phyloP scores from a whole-genome alignment of 1,140 invertebrate species.

The Nymphalis io region DNA sequence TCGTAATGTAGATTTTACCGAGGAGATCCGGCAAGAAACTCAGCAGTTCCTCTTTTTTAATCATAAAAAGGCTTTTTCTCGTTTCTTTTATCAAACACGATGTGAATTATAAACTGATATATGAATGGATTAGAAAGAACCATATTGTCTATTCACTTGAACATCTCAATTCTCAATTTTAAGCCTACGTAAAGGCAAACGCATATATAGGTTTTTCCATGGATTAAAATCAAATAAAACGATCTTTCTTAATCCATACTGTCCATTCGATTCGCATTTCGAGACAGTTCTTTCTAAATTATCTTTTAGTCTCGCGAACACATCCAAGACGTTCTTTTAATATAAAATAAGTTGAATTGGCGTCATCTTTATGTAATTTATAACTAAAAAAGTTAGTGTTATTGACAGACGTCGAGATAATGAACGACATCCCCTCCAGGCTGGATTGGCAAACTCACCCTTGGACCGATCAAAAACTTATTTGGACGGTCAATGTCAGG shows the following conservation, averaged over 20 bases:
- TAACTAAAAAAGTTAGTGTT: constrained; percentile 59
- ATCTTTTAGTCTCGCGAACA: constrained; percentile 8
- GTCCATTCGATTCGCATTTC: constrained; percentile 26
- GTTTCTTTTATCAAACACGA: no score
- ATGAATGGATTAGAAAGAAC: no score
- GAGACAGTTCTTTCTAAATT: constrained; percentile 31
- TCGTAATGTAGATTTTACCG: no score
- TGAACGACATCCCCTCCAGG: constrained; percentile 43
- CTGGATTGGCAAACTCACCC: constrained; percentile 33
- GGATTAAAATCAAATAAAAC: not conserved
- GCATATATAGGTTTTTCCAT: not conserved
- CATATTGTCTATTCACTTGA: no score
- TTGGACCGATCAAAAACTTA: constrained; percentile 43
- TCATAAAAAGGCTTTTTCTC: no score
- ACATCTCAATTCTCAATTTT: no score
- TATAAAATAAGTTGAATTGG: constrained; percentile 42
- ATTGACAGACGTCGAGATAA: constrained; percentile 66
- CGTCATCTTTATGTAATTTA: constrained; percentile 50
- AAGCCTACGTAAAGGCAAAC: not conserved
- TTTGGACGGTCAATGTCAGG: constrained; percentile 44
- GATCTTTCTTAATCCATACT: constrained; percentile 15
- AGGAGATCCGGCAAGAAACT: no score
- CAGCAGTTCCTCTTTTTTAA: no score
- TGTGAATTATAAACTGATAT: no score
- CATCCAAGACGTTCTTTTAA: constrained; percentile 10